Evolutionary conservation across 2,797 vertebrate species (phyloP), one percentile per base, ranked within the genome.

Genomic region (Arnoldichthys spilopterus): DNA sequence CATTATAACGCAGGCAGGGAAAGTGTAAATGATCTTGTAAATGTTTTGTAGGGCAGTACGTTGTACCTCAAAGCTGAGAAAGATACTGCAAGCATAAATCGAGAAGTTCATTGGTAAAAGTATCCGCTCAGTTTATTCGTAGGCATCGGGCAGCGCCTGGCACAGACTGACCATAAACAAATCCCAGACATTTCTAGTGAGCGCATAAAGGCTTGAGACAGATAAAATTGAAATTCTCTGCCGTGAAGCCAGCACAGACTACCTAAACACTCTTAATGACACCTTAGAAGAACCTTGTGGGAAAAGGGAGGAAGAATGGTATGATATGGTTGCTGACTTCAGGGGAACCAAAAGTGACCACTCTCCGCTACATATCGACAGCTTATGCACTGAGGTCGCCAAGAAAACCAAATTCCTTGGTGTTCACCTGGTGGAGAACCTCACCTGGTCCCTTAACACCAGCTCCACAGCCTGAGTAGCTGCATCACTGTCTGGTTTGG

Each of bases 101-200:
- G 68, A 12, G 28, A 54, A 54, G 49, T 58, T 30, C 47, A 45
- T 67, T 51, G 22, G 34, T 37, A 3, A 37, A 37, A 37, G 34
- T n/a, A n/a, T n/a, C n/a, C n/a, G n/a, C n/a, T n/a, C n/a, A n/a
- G n/a, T n/a, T n/a, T n/a, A n/a, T n/a, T n/a, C n/a, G n/a, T n/a
- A n/a, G n/a, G n/a, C n/a, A n/a, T 49, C 13, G 51, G 24, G 53
- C 12, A 24, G 49, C 59, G 34, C 51, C 37, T 28, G 28, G 47
- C 47, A 74, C 51, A 78, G 74, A 76, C 32, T 72, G 64, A 37
- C 63, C 58, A 45, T 76, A 79, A 45, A 82, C 32, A 76, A 85
- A 85, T 30, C 40, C 37, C 43, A 40, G 69, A 83, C 63, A 45
- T 84, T 67, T 83, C 86, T 87, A 84, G 26, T 56, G 63, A 83